A percentile compares a stretch with the other conserved stretches of the same genome.
phyloP scores from a whole-genome alignment of 2,113 vertebrate species.

The Macaca mulatta region DNA sequence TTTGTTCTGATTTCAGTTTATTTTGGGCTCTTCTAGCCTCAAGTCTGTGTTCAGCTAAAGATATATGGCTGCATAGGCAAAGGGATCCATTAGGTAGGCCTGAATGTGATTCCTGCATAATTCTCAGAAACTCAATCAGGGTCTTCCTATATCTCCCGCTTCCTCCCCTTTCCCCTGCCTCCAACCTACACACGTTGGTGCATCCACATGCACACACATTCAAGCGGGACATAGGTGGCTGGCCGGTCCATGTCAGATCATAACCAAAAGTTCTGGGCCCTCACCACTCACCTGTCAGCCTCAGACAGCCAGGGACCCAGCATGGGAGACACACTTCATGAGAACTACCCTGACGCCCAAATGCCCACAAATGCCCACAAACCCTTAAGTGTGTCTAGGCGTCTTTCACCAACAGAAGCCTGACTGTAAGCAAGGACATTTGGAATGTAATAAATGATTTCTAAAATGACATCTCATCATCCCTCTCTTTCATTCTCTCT shows the following conservation, averaged over 20 bases:
- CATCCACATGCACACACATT: background rate
- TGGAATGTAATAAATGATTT: background rate
- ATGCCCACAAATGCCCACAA: background rate
- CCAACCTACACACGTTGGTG: rapidly evolving
- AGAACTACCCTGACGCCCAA: background rate
- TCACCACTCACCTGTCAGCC: background rate
- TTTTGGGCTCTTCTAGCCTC: slow-evolving; percentile 42
- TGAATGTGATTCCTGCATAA: background rate
- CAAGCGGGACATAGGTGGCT: background rate
- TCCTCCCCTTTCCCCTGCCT: background rate
- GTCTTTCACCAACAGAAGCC: background rate
- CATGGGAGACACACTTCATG: background rate
- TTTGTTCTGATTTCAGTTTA: background rate
- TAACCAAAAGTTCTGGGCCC: background rate
- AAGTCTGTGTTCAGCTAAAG: background rate
- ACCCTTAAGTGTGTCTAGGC: background rate
- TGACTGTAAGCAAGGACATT: background rate
- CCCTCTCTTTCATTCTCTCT: background rate
- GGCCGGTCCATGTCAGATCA: background rate
- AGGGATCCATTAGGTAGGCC: background rate
- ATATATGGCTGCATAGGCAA: background rate
- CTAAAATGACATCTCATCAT: slow-evolving; percentile 13
- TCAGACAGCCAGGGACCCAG: background rate
- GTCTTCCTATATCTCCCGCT: background rate
- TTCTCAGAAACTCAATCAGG: background rate